Base-by-base conservation (phyloP, 2,888 invertebrate genomes). In the Leucoma salicis region DNA sequence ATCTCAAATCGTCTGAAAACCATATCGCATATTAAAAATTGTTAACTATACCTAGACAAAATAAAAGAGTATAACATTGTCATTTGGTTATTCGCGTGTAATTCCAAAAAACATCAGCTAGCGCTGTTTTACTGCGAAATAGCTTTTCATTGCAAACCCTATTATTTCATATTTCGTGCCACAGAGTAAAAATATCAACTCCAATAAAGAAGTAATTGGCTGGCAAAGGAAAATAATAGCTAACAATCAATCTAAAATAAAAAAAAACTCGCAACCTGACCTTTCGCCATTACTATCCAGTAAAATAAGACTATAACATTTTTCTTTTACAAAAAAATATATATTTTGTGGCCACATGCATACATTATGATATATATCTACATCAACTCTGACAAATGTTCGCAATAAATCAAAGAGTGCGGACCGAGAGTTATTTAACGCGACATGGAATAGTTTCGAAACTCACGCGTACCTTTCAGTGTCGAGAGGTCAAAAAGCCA, bases 301-400 rank as follows among this genome's bases (percentile, higher is more conserved):
- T 68, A 73, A 67, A 63, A 48, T 55, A 62, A n/a, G 57, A 65
- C 53, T 51, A 69, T 70, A 61, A 65, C 64, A 75, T 76, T 75
- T 71, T 76, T 75, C 74, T 70, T 70, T 57, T 44, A 49, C 53
- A 49, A 49, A 54, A 48, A 54, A 58, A 72, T 74, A 74, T 70
- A 66, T 70, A 73, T 63, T 63, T 58, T 55, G 57, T 59, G 57
- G 49, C 66, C 61, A 63, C 66, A 63, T 77, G 78, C 74, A 75
- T 78, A 77, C 50, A 77, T 79, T 75, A 78, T 68, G 68, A 67
- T 67, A 67, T 64, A 70, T 65, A 65, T 66, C 69, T 60, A 64
- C 66, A 63, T 63, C 68, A 63, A 61, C 64, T 55, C 69, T 81
- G 79, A 85, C 80, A 79, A 85, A 85, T 85, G 76, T 66, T 59